A percentile compares a stretch with the other conserved stretches of the same genome.
These are phyloP conservation scores for Columba guinea DNA, from an alignment of 2,797 vertebrate species.

Conservation along the genomic window DNA sequence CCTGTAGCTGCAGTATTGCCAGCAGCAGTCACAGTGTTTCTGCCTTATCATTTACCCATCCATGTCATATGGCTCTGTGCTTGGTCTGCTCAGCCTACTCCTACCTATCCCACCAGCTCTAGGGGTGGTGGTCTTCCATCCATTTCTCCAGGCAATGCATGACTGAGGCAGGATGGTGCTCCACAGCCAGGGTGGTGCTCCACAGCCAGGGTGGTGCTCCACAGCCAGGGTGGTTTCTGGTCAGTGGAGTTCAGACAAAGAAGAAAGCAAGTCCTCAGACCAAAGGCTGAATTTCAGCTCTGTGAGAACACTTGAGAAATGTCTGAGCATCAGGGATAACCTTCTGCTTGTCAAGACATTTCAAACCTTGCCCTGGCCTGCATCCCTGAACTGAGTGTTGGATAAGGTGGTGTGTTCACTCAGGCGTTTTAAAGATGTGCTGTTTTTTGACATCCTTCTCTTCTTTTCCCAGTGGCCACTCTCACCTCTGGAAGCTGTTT, in stretches of 20 bases:
- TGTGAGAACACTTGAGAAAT: neutral
- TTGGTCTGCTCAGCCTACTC: neutral
- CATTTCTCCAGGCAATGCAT: neutral
- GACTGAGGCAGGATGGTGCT: neutral
- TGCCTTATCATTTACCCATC: neutral
- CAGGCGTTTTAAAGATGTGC: neutral
- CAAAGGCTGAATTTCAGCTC: neutral
- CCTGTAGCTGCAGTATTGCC: neutral
- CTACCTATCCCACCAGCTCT: neutral
- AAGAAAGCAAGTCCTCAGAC: neutral
- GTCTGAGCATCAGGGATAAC: neutral
- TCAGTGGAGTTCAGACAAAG: neutral
- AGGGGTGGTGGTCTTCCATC: neutral
- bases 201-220: neutral
- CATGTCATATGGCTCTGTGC: neutral
- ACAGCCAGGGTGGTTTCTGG: neutral
- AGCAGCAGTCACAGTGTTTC: neutral
- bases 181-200: neutral
- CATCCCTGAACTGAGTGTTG: neutral
- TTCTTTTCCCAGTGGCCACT: neutral
- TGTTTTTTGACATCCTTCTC: neutral
- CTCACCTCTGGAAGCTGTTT: neutral
- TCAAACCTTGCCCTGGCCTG: neutral
- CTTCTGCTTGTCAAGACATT: neutral
- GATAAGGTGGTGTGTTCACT: neutral